Conservation (phyloP, 2,113 vertebrate species). For the Dicentrarchus labrax region DNA sequence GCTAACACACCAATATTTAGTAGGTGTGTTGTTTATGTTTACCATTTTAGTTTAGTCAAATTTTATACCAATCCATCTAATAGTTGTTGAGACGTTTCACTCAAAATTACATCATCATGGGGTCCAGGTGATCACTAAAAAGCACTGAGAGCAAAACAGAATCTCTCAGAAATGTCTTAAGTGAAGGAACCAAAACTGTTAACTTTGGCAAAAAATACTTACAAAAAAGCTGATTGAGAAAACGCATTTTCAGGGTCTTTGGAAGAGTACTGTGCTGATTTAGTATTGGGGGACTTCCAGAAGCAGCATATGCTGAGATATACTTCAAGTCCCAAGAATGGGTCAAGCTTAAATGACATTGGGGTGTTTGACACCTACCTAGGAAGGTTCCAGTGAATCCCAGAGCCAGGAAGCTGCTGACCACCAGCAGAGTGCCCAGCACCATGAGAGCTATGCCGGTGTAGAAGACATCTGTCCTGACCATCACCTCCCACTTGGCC, state of each 20-base stretch:
- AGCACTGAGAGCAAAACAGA: background rate
- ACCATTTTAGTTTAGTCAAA: too few relatives aligned
- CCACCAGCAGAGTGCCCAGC: conserved; percentile 88
- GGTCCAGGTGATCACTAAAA: too few relatives aligned
- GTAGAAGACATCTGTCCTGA: conserved; percentile 79
- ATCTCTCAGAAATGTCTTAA: background rate
- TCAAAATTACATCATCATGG: too few relatives aligned
- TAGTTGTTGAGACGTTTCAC: too few relatives aligned
- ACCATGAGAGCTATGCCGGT: conserved; percentile 81
- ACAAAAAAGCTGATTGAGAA: background rate
- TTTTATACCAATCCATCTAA: too few relatives aligned
- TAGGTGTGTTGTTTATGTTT: too few relatives aligned
- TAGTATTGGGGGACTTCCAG: background rate
- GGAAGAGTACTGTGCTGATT: background rate
- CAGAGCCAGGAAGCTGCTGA: conserved; percentile 92
- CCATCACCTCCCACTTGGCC: conserved; percentile 86
- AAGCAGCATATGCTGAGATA: background rate
- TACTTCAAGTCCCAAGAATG: background rate
- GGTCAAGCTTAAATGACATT: background rate
- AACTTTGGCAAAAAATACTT: background rate
- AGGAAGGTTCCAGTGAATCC: conserved; percentile 95
- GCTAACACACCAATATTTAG: too few relatives aligned
- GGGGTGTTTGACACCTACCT: conserved; percentile 83
- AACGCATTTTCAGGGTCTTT: background rate
- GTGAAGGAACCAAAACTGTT: background rate